A percentile compares a stretch with the other conserved stretches of the same genome.
Evolutionary conservation across 2,888 invertebrate species (phyloP).

Genomic region (Lasioglossum vierecki): DNA sequence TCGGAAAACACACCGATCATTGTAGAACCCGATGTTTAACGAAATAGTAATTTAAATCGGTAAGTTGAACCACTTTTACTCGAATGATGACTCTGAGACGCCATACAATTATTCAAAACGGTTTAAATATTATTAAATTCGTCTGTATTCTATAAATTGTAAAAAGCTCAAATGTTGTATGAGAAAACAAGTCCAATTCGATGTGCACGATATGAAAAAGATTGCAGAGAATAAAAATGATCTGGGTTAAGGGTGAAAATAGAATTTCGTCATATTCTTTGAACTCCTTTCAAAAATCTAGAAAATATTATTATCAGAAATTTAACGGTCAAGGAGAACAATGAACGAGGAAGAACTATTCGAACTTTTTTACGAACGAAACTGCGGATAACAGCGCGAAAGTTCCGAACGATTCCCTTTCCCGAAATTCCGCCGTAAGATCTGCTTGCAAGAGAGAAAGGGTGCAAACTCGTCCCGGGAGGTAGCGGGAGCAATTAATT

Average conservation of each 20-base stretch:
- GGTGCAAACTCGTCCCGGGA: neutral
- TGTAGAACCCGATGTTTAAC: neutral
- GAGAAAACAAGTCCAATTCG: too few species aligned
- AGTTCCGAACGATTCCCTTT: neutral
- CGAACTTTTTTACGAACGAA: neutral
- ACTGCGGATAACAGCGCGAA: neutral
- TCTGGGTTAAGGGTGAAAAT: neutral
- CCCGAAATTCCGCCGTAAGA: neutral
- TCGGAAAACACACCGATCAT: neutral
- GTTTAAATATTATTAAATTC: too few species aligned
- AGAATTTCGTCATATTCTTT: neutral
- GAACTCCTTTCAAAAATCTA: neutral
- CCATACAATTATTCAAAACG: too few species aligned
- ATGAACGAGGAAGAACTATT: neutral
- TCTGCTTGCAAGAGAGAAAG: neutral
- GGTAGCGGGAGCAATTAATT: constrained; percentile 26
- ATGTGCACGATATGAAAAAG: too few species aligned
- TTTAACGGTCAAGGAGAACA: neutral
- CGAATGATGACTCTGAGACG: too few species aligned
- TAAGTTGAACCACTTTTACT: too few species aligned
- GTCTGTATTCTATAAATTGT: too few species aligned
- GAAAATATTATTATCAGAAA: neutral
- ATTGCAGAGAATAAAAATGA: too few species aligned
- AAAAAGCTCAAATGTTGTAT: too few species aligned
- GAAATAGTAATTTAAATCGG: too few species aligned